phyloP scores from a whole-genome alignment of 2,797 vertebrate species.

The Cercopithecus mitis region DNA sequence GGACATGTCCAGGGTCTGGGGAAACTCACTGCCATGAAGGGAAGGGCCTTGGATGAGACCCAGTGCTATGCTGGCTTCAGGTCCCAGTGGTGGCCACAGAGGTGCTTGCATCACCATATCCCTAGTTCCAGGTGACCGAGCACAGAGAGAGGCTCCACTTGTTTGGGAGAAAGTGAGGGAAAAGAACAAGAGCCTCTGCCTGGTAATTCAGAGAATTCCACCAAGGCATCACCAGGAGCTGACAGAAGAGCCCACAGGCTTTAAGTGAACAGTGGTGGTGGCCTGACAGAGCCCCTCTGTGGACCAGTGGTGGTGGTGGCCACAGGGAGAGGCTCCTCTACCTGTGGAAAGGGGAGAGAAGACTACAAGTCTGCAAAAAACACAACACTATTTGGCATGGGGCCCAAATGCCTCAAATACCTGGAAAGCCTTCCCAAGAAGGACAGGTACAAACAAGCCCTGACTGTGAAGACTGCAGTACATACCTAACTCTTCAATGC shows the following conservation, averaged over 20 bases:
- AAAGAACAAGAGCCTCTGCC: background rate
- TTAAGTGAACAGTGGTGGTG: background rate
- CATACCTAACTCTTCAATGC: background rate
- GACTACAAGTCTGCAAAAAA: background rate
- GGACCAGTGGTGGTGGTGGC: background rate
- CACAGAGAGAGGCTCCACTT: background rate
- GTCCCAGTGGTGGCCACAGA: background rate
- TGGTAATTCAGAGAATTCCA: background rate
- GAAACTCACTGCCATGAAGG: background rate
- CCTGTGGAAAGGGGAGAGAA: background rate
- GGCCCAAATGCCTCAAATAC: background rate
- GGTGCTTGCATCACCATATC: background rate
- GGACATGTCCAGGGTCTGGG: background rate
- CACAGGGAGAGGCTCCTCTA: background rate
- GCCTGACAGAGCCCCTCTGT: background rate
- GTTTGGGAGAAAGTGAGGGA: background rate
- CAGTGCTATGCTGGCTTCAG: background rate
- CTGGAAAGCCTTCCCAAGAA: background rate
- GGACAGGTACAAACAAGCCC: background rate
- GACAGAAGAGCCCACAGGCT: background rate
- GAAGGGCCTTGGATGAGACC: background rate
- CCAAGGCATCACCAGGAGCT: background rate
- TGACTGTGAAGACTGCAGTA: background rate
- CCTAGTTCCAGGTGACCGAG: background rate
- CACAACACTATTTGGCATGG: background rate